phyloP scores from a whole-genome alignment of 1,140 invertebrate genomes.

The Venustaconcha ellipsiformis region DNA sequence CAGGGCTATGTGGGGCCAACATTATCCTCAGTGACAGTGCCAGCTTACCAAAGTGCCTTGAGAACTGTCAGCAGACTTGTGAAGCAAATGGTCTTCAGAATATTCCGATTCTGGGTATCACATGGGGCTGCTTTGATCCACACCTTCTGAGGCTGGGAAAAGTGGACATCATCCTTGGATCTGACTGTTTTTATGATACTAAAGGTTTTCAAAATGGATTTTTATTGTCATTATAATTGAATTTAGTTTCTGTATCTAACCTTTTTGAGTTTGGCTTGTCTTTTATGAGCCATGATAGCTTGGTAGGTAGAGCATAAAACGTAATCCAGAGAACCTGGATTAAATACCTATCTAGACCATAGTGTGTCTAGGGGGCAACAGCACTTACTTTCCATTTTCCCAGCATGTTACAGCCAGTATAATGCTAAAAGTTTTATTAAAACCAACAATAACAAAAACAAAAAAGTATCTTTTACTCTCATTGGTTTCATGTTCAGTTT shows the following conservation, averaged over 20 bases:
- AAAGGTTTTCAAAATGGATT: slow-evolving; percentile 39
- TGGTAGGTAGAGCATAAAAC: background rate
- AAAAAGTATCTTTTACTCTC: too few relatives aligned
- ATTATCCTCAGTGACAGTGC: slow-evolving; percentile 80
- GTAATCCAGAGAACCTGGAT: background rate
- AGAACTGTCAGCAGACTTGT: slow-evolving; percentile 83
- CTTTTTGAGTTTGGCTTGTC: background rate
- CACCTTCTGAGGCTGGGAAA: slow-evolving; percentile 78
- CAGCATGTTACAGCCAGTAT: too few relatives aligned
- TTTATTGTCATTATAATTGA: too few relatives aligned
- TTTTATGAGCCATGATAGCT: too few relatives aligned
- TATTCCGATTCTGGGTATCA: slow-evolving; percentile 83
- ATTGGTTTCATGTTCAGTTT: too few relatives aligned
- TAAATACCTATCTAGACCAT: too few relatives aligned
- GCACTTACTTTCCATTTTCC: too few relatives aligned
- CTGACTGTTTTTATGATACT: slow-evolving; percentile 96
- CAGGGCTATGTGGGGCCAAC: slow-evolving; percentile 89
- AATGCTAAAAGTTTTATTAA: too few relatives aligned
- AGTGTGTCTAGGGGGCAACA: too few relatives aligned
- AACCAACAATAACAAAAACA: too few relatives aligned
- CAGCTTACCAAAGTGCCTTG: slow-evolving; percentile 76
- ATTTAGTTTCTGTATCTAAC: too few relatives aligned
- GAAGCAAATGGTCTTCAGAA: slow-evolving; percentile 73
- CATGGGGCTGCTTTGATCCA: slow-evolving; percentile 88
- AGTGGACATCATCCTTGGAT: slow-evolving; percentile 89